Evolutionary conservation across 2,113 vertebrate species (phyloP).

Genomic region (Tragelaphus strepsiceros): DNA sequence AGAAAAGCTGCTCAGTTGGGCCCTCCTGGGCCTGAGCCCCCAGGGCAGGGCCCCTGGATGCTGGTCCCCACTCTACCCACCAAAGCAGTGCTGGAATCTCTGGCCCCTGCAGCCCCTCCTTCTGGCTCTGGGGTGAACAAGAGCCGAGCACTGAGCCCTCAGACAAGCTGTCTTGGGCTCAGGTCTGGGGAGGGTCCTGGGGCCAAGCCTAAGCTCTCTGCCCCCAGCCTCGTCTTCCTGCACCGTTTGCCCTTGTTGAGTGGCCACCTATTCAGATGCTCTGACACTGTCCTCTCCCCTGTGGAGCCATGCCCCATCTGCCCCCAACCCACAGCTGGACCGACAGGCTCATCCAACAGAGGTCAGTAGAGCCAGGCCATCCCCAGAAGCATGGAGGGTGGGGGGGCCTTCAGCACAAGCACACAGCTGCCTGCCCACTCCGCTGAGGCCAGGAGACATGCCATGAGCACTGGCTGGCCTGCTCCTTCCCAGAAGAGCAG

Average conservation of each 20-base stretch:
- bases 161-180: not conserved
- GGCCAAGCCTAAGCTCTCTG: not conserved
- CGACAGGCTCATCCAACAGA: not conserved
- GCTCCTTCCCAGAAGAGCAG: not conserved
- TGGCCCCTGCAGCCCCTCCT: slow-evolving; percentile 30
- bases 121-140: slow-evolving; percentile 28
- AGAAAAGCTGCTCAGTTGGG: not conserved
- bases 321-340: not conserved
- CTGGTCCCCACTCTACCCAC: not conserved
- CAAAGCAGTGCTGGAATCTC: not conserved
- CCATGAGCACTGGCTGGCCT: not conserved
- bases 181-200: not conserved
- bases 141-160: not conserved
- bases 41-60: not conserved
- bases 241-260: not conserved
- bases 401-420: not conserved
- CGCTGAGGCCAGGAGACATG: not conserved
- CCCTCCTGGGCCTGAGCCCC: not conserved
- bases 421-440: not conserved
- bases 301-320: not conserved
- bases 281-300: not conserved
- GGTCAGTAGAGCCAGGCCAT: not conserved
- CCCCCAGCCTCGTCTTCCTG: not conserved
- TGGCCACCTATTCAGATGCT: not conserved
- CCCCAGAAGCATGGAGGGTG: not conserved